phyloP scores from a whole-genome alignment of 2,113 vertebrate genomes.

The Stomatorhinus ivindoensis region DNA sequence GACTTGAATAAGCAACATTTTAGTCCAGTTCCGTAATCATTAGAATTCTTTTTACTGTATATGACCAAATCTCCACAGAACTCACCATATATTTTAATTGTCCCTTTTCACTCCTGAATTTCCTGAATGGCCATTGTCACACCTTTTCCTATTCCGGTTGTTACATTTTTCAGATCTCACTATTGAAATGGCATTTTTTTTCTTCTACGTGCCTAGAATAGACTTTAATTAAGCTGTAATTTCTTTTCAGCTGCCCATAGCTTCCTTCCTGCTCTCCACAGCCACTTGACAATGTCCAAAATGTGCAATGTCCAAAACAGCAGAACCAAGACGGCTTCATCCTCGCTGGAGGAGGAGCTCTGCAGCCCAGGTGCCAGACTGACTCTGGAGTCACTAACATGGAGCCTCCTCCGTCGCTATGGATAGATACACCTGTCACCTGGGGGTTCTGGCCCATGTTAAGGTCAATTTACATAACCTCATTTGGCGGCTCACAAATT shows the following conservation, averaged over 20 bases:
- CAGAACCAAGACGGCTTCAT: neutral
- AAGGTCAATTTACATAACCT: constrained; percentile 99
- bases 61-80: neutral
- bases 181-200: neutral
- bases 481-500: constrained; percentile 99
- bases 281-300: neutral
- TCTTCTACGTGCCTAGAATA: neutral
- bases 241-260: neutral
- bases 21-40: neutral
- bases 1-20: neutral
- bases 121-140: neutral
- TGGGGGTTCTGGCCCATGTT: constrained; percentile 93
- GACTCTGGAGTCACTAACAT: neutral
- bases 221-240: neutral
- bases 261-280: constrained; percentile 4
- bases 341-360: neutral
- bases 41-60: neutral
- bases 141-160: neutral
- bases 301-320: neutral
- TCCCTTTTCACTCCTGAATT: neutral
- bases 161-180: neutral
- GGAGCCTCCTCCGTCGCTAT: neutral
- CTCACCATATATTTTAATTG: neutral
- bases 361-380: neutral
- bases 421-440: constrained; percentile 94